Evolutionary conservation across 2,797 vertebrate genomes (phyloP).

Genomic region (Taenioides sp.): DNA sequence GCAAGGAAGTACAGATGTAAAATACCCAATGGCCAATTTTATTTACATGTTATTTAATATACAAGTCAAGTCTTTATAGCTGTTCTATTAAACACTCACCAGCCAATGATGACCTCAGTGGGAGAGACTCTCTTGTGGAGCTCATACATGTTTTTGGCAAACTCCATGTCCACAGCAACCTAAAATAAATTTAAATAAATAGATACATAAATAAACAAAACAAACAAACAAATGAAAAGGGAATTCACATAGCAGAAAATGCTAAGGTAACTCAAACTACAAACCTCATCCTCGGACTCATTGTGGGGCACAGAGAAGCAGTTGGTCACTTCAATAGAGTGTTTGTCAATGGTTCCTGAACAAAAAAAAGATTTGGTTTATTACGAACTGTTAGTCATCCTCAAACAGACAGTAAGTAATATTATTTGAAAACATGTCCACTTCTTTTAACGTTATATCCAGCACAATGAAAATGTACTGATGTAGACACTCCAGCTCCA

Average conservation of each 20-base stretch:
- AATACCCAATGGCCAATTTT: too few relatives aligned
- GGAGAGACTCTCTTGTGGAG: constrained; percentile 97
- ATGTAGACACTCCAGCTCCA: background rate
- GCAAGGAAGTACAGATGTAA: too few relatives aligned
- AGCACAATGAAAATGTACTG: background rate
- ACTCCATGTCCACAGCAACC: constrained; percentile 99
- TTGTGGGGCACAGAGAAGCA: constrained; percentile 99
- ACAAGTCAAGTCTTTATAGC: too few relatives aligned
- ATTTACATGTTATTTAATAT: too few relatives aligned
- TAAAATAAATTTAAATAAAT: constrained; percentile 43
- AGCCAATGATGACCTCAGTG: constrained; percentile 96
- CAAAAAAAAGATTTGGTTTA: background rate
- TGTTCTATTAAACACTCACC: constrained; percentile 64
- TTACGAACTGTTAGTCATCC: background rate
- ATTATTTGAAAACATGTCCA: background rate
- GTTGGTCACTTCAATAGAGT: constrained; percentile 96
- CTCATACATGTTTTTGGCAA: constrained; percentile 99
- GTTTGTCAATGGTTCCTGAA: constrained; percentile 91
- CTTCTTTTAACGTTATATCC: background rate
- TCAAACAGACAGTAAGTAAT: background rate
- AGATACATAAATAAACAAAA: too few relatives aligned
- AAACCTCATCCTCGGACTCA: constrained; percentile 97
- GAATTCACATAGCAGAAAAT: background rate
- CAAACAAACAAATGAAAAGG: background rate
- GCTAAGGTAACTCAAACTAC: constrained; percentile 12